phyloP scores from a whole-genome alignment of 2,888 invertebrate genomes.

The Pegoplata infirma region DNA sequence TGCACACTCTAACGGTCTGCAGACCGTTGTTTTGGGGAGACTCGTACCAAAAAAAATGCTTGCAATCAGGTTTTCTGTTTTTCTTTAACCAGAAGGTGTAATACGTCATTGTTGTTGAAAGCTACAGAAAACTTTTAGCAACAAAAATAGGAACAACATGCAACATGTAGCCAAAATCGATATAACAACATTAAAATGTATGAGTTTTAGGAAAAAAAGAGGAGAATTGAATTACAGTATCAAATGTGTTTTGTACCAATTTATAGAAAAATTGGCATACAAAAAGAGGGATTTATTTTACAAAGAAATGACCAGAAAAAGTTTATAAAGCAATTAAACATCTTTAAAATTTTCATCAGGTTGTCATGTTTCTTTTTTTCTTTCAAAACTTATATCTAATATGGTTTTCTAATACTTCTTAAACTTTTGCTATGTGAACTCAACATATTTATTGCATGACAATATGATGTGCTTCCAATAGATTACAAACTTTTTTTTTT shows the following conservation, averaged over 20 bases:
- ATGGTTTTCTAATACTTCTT: too few relatives aligned
- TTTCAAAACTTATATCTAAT: too few relatives aligned
- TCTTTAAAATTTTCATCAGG: slow-evolving; percentile 19
- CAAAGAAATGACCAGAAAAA: slow-evolving; percentile 7
- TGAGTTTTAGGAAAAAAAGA: neutral
- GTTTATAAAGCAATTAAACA: slow-evolving; percentile 26
- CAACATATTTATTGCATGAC: neutral
- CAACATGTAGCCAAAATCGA: slow-evolving; percentile 57
- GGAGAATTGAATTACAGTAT: slow-evolving; percentile 1
- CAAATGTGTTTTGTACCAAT: slow-evolving; percentile 53
- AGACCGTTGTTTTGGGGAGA: slow-evolving; percentile 19
- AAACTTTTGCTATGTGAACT: neutral
- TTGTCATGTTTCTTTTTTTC: slow-evolving; percentile 4
- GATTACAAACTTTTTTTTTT: slow-evolving; percentile 3
- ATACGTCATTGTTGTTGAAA: slow-evolving; percentile 31
- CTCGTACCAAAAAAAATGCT: neutral
- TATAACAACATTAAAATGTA: neutral
- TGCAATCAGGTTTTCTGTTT: neutral
- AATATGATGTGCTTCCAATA: slow-evolving; percentile 9
- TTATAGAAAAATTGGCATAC: slow-evolving; percentile 26
- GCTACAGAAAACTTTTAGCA: too few relatives aligned
- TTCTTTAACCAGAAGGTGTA: slow-evolving; percentile 36
- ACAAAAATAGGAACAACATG: slow-evolving; percentile 34
- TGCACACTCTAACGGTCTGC: slow-evolving; percentile 42
- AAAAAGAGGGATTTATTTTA: slow-evolving; percentile 20